Evolutionary conservation across 2,888 invertebrate species (phyloP), one percentile per base, ranked within the genome.

Genomic region (Ecliptopera silaceata): DNA sequence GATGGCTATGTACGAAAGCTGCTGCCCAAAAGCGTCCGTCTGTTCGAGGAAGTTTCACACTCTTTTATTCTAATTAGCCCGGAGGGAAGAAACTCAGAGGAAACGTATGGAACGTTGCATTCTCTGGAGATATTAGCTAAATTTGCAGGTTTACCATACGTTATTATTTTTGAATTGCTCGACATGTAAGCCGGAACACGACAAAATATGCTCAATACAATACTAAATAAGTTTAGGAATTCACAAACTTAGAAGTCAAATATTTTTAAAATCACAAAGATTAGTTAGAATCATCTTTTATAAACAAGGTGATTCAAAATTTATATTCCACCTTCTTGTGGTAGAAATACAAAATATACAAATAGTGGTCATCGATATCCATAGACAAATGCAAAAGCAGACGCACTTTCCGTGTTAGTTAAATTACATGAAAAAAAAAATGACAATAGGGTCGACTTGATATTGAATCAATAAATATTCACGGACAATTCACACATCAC

Each of bases 11-110:
- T 72, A 65, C 65, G 71, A 64, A 69, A 74, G 75, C 68, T 70
- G 67, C 48, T 74, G 66, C 69, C 76, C 75, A 75, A 82, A 79
- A 70, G 70, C 74, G 77, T 72, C 77, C 77, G 75, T 80, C 80
- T 80, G 78, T 83, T 78, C 75, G 67, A 69, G 68, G 66, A 83
- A 86, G 79, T 86, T 86, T 84, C 83, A 83, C 85, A 85, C 85
- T 84, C 82, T 86, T 88, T 85, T 84, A 86, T 83, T 84, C 80
- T 86, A 87, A 88, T 88, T 87, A 86, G 77, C 69, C 84, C 77
- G 71, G 57, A 55, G 81, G 76, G 86, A 64, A 59, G 58, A 71
- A 80, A 82, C 80, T 84, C 77, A 64, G 72, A 73, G 75, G 73
- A 70, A 72, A 74, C 75, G 74, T 70, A 75, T 79, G 75, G 72